A percentile compares a stretch with the other conserved stretches of the same genome.
phyloP scores from a whole-genome alignment of 2,113 vertebrate genomes.

The zebrafish (Danio rerio) region DNA sequence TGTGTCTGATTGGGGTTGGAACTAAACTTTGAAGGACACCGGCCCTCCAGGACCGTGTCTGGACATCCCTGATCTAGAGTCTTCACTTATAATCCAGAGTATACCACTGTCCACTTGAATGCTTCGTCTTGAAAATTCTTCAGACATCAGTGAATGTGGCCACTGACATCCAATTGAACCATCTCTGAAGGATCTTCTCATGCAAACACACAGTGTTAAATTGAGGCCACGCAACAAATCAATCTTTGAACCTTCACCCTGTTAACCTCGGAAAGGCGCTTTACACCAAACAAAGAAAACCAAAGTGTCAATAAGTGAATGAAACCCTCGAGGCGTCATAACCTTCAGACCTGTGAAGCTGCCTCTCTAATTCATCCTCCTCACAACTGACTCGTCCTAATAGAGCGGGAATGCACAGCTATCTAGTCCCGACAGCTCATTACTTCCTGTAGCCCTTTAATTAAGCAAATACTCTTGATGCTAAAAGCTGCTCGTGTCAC shows the following conservation, averaged over 20 bases:
- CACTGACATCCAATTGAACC: neutral
- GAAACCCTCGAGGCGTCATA: constrained; percentile 19
- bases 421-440: constrained; percentile 18
- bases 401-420: neutral
- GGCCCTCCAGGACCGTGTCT: too few species aligned
- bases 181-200: neutral
- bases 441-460: constrained; percentile 30
- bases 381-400: constrained; percentile 23
- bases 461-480: constrained; percentile 39
- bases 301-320: constrained; percentile 1
- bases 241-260: constrained; percentile 6
- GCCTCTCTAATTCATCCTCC: constrained; percentile 9
- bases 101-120: neutral
- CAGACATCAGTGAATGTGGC: neutral
- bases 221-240: neutral
- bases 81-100: neutral
- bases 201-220: neutral
- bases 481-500: constrained; percentile 18
- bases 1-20: too few species aligned
- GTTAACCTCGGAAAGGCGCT: constrained; percentile 4
- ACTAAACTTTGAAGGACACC: too few species aligned
- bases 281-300: neutral
- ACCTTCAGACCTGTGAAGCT: constrained; percentile 9
- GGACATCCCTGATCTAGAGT: too few species aligned
- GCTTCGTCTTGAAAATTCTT: neutral